Evolutionary conservation across 2,113 vertebrate species (phyloP).

Genomic region (Seriola quinqueradiata): DNA sequence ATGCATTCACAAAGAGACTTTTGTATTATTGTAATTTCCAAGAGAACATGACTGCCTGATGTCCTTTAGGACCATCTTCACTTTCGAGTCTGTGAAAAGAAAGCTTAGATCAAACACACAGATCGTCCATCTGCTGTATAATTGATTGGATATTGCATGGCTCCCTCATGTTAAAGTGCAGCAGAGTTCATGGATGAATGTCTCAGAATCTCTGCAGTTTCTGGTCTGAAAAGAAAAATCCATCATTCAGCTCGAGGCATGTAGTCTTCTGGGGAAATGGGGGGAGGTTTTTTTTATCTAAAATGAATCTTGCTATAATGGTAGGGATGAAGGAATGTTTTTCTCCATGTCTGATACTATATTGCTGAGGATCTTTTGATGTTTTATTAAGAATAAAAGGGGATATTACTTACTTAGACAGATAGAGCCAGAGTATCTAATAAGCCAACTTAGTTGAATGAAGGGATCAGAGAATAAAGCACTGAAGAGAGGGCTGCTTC

Average conservation of each 20-base stretch:
- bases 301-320: slow-evolving; percentile 50
- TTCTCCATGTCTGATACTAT: slow-evolving; percentile 27
- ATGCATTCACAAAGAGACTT: slow-evolving; percentile 1
- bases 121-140: background rate
- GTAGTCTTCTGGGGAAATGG: slow-evolving; percentile 13
- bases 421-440: slow-evolving; percentile 20
- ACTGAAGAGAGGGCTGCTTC: background rate
- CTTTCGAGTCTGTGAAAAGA: background rate
- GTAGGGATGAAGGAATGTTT: slow-evolving; percentile 28
- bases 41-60: background rate
- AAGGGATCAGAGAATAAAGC: slow-evolving; percentile 21
- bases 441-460: slow-evolving; percentile 7
- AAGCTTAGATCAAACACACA: slow-evolving; percentile 25
- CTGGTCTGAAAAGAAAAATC: slow-evolving; percentile 17
- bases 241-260: slow-evolving; percentile 2
- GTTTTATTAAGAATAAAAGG: slow-evolving; percentile 45
- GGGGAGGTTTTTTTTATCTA: slow-evolving; percentile 51
- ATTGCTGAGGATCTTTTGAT: slow-evolving; percentile 28
- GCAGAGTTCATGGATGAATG: slow-evolving; percentile 9
- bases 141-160: slow-evolving; percentile 3
- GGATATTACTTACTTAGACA: slow-evolving; percentile 26
- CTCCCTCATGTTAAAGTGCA: slow-evolving; percentile 30
- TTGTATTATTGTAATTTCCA: background rate
- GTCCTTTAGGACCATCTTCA: slow-evolving; percentile 1
- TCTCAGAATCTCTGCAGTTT: slow-evolving; percentile 13